Evolutionary conservation across 2,888 invertebrate species (phyloP).

Genomic region (Hydraecia micacea): DNA sequence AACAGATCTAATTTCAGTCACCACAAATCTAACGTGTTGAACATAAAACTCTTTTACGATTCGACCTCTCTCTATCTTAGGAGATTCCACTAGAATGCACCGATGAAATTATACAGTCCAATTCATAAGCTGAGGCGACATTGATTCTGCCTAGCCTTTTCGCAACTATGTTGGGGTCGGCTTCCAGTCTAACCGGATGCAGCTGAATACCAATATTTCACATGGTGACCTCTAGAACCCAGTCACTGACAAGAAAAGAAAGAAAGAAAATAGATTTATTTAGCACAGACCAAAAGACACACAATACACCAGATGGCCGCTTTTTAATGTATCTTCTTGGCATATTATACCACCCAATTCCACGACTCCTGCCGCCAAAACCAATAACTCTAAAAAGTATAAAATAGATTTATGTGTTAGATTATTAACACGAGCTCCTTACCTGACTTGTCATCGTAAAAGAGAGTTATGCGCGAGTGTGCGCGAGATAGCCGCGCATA

Average conservation of each 20-base stretch:
- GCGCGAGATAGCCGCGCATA: conserved; percentile 19
- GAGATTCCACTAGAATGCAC: conserved; percentile 15
- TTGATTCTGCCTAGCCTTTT: no score
- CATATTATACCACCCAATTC: background rate
- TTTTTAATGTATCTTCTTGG: background rate
- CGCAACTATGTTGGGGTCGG: no score
- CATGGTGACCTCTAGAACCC: no score
- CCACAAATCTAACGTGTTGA: conserved; percentile 4
- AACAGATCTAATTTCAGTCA: background rate
- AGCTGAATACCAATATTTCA: no score
- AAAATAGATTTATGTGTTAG: conserved; percentile 15
- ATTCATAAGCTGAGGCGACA: background rate
- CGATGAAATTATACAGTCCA: background rate
- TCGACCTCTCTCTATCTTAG: conserved; percentile 18
- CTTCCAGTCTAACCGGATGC: no score
- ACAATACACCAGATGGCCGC: no score
- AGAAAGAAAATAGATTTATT: no score
- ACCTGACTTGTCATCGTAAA: conserved; percentile 40
- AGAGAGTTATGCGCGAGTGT: conserved; percentile 38
- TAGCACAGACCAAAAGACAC: no score
- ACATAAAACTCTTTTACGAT: conserved; percentile 4
- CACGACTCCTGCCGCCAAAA: background rate
- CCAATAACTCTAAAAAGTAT: conserved; percentile 30
- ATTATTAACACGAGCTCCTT: conserved; percentile 12
- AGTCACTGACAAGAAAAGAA: no score